Evolutionary conservation across 2,113 vertebrate genomes (phyloP).

Genomic region (Sterrhoptilus dennistouni): DNA sequence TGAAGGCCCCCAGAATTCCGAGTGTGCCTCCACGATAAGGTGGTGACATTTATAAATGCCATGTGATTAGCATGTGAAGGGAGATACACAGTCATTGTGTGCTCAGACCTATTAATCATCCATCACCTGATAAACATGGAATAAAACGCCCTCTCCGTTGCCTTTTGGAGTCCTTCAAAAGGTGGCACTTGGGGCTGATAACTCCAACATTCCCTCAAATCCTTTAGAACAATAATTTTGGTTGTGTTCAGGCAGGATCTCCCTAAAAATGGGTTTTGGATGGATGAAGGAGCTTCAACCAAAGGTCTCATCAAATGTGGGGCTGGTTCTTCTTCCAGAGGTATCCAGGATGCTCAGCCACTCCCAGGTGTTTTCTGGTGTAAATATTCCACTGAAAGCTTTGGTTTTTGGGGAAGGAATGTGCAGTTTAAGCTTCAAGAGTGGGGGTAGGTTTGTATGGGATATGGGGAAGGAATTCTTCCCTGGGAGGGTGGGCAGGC

Average conservation of each 20-base stretch:
- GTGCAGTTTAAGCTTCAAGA: background rate
- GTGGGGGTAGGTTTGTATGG: background rate
- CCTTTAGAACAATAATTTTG: background rate
- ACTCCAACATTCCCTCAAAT: background rate
- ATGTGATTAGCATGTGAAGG: slow-evolving; percentile 72
- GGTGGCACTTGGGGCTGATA: background rate
- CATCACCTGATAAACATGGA: slow-evolving; percentile 38
- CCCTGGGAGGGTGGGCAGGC: accelerated
- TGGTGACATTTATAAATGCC: slow-evolving; percentile 73
- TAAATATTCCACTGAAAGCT: background rate
- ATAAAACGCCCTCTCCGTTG: background rate
- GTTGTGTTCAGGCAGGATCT: background rate
- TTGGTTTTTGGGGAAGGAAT: background rate
- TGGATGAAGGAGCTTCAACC: background rate
- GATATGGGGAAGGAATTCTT: accelerated
- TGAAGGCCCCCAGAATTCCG: slow-evolving; percentile 18
- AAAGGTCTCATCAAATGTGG: accelerated
- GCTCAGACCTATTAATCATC: slow-evolving; percentile 63
- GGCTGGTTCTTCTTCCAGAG: background rate
- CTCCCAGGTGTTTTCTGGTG: background rate
- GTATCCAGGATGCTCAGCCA: too few species aligned
- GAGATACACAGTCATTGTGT: slow-evolving; percentile 39
- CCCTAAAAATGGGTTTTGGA: background rate
- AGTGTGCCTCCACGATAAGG: slow-evolving; percentile 65
- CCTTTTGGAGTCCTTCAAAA: background rate